Percentiles rank a stretch among this genome's conserved stretches.
Conservation (phyloP, 2,888 invertebrate species). For the Pomacea canaliculata region DNA sequence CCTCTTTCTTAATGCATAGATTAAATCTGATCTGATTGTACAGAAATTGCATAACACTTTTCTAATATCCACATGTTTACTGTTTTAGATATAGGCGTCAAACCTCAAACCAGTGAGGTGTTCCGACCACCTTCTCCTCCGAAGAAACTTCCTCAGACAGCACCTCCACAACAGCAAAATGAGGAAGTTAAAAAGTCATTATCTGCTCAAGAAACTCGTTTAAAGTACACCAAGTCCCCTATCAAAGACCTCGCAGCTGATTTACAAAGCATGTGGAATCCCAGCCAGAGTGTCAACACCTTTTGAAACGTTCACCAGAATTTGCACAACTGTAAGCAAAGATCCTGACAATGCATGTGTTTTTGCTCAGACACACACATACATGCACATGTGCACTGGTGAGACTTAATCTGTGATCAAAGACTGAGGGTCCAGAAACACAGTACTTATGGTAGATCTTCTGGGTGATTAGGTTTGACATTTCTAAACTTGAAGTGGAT, state of each 20-base stretch:
- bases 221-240: conserved; percentile 34
- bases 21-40: too few relatives aligned
- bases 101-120: conserved; percentile 33
- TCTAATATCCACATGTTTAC: too few relatives aligned
- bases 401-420: too few relatives aligned
- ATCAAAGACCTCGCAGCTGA: conserved; percentile 19
- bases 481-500: too few relatives aligned
- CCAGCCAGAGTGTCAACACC: conserved; percentile 34
- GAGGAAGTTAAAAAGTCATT: conserved; percentile 4
- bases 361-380: not conserved
- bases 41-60: too few relatives aligned
- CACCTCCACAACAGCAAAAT: conserved; percentile 14
- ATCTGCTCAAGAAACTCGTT: conserved; percentile 9
- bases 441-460: too few relatives aligned
- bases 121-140: conserved; percentile 28
- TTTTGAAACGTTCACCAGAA: conserved; percentile 20
- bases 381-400: too few relatives aligned
- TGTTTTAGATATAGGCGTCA: conserved; percentile 23
- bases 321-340: not conserved
- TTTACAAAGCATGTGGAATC: conserved; percentile 33
- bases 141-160: conserved; percentile 15
- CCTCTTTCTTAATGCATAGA: too few relatives aligned
- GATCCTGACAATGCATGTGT: not conserved
- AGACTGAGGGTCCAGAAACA: too few relatives aligned
- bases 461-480: too few relatives aligned